A percentile compares a stretch with the other conserved stretches of the same genome.
Conservation (phyloP, 1,140 invertebrate species). For the Drosophila aff. region DNA sequence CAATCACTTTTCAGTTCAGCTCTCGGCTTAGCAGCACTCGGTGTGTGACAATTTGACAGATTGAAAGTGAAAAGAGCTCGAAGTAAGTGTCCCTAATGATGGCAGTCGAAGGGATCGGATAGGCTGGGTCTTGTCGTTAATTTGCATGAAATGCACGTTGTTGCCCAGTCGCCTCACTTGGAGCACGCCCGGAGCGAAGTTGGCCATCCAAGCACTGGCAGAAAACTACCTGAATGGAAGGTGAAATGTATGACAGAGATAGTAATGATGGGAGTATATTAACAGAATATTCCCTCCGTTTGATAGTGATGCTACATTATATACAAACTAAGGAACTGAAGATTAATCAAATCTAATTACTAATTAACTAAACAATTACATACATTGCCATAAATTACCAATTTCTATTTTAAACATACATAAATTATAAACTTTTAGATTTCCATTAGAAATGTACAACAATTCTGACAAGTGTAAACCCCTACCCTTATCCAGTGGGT, state of each 20-base stretch:
- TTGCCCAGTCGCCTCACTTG: constrained; percentile 44
- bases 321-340: no score
- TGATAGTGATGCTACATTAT: no score
- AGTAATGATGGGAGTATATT: neutral
- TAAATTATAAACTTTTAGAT: neutral
- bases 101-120: constrained; percentile 35
- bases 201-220: neutral
- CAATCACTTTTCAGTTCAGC: constrained; percentile 74
- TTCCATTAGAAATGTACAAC: neutral
- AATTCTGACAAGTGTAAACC: neutral
- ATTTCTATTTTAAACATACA: no score
- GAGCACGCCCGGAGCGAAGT: constrained; percentile 52
- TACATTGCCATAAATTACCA: neutral
- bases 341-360: no score
- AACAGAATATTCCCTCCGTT: neutral
- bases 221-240: neutral
- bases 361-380: no score
- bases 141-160: constrained; percentile 81
- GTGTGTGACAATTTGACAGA: constrained; percentile 75
- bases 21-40: constrained; percentile 1
- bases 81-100: constrained; percentile 70
- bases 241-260: neutral
- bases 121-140: constrained; percentile 56
- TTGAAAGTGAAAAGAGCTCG: constrained; percentile 72
- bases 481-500: constrained; percentile 57